Conservation (phyloP, 2,113 vertebrate genomes). For the Corvus moneduloides region DNA sequence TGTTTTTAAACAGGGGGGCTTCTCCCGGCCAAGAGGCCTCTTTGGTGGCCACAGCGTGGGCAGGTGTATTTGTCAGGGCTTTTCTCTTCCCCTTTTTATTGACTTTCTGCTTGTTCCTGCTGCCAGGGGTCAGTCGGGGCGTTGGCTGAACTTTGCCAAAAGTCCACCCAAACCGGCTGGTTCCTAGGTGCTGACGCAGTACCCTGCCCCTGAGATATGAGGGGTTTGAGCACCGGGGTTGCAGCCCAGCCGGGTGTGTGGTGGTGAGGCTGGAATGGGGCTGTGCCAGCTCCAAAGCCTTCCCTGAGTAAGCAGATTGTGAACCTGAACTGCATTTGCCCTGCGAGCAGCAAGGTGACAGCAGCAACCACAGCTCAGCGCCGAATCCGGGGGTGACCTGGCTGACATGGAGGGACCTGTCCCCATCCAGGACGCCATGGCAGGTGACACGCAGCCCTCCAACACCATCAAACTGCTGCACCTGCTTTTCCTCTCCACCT, state of each 20-base stretch:
- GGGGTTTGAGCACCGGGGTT: rapidly evolving
- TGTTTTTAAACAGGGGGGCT: neutral
- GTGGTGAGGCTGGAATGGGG: neutral
- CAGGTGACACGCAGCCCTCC: slow-evolving; percentile 43
- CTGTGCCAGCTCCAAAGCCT: neutral
- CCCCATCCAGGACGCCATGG: neutral
- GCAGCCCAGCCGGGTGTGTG: rapidly evolving
- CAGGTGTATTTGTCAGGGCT: neutral
- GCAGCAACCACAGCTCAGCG: neutral
- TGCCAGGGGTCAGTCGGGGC: neutral
- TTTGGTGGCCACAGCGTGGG: rapidly evolving
- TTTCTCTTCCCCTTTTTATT: neutral
- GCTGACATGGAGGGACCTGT: neutral
- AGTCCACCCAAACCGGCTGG: neutral
- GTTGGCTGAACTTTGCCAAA: neutral
- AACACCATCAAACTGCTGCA: slow-evolving; percentile 76
- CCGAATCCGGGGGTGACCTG: rapidly evolving
- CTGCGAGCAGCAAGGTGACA: neutral
- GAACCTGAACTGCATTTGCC: neutral
- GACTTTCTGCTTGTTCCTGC: neutral
- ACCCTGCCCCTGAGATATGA: neutral
- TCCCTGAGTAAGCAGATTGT: neutral
- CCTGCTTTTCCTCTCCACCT: slow-evolving; percentile 80
- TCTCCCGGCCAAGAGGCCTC: neutral
- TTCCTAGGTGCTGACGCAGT: neutral